Conservation (phyloP, 2,797 vertebrate genomes). For the Remorina albescens region DNA sequence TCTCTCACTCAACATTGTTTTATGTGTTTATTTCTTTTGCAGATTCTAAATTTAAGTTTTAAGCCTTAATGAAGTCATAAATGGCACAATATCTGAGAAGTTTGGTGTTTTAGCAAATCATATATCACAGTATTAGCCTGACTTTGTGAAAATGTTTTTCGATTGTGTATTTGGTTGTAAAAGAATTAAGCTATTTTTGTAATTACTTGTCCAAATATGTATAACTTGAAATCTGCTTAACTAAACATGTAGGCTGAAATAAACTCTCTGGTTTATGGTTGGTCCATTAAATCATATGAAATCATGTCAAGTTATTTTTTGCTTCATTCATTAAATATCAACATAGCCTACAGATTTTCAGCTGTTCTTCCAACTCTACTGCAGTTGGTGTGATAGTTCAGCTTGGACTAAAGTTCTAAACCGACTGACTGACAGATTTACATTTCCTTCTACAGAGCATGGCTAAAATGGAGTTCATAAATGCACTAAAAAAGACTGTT, state of each 20-base stretch:
- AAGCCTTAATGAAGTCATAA: constrained; percentile 39
- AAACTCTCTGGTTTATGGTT: constrained; percentile 58
- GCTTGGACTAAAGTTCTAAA: too few species aligned
- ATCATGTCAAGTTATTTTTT: constrained; percentile 7
- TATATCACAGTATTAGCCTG: constrained; percentile 74
- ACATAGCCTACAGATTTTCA: background rate
- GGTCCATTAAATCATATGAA: constrained; percentile 53
- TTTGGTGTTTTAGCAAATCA: constrained; percentile 63
- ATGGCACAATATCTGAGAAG: constrained; percentile 50
- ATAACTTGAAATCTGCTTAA: constrained; percentile 74
- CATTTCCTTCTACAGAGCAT: too few species aligned
- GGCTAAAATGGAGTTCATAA: too few species aligned
- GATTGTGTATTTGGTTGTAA: constrained; percentile 82
- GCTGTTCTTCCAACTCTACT: background rate
- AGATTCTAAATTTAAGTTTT: constrained; percentile 69
- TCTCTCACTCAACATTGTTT: constrained; percentile 67
- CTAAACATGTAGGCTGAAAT: constrained; percentile 78
- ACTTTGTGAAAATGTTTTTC: constrained; percentile 72
- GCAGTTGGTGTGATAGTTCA: background rate
- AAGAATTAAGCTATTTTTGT: constrained; percentile 86
- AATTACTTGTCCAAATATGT: constrained; percentile 78
- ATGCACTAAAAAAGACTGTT: too few species aligned
- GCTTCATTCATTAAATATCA: constrained; percentile 24
- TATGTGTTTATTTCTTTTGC: constrained; percentile 77
- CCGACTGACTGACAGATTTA: too few species aligned